Base-by-base conservation (phyloP, 2,888 invertebrate species). In the Atherix ibis region DNA sequence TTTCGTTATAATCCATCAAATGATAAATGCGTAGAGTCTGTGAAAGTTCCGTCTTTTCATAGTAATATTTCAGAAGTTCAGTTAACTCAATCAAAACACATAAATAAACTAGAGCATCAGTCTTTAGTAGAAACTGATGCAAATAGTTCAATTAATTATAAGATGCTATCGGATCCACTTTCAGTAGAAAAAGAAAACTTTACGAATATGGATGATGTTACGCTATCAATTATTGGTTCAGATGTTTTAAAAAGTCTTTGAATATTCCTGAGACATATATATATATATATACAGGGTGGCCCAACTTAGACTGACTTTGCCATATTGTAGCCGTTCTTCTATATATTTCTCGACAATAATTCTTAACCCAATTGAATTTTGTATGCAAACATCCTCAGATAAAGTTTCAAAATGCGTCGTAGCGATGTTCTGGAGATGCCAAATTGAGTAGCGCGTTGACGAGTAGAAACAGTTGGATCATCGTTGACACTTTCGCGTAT, bases 1-100 rank as follows among this genome's bases (percentile, higher is more conserved):
- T 72, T 73, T 46, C 69, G 70, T 38, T 73, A 71, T 48, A 71
- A 70, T 43, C 62, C 62, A 4, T 59, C 58, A 32, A 73, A 72
- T 47, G 73, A 73, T 10, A 72, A 71, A 48, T 70, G 71, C 2
- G 56, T 67, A 22, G 67, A 67, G 17, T 51, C 53, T 15, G 41
- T 52, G 19, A 49, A 52, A 4, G 47, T 53, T 3, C 50, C 39
- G 10, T 18, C 27, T 6, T 25, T 27, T 5, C 29, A 19, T 28
- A 36, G 33, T 31, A 24, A 32, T 25, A 9, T 8, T 6, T 22
- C 22, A 22, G 22, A 6, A 22, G 6, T 8, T 6, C 29, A 29
- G 10, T n/a, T 14, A 10, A 32, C 26, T 14, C 22, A 22, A 30
- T 26, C 26, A 15, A 13, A 19, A 9, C 24, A 30, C 4, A 27